Conservation (phyloP, 2,888 invertebrate species). For the Bombyx huttoni region DNA sequence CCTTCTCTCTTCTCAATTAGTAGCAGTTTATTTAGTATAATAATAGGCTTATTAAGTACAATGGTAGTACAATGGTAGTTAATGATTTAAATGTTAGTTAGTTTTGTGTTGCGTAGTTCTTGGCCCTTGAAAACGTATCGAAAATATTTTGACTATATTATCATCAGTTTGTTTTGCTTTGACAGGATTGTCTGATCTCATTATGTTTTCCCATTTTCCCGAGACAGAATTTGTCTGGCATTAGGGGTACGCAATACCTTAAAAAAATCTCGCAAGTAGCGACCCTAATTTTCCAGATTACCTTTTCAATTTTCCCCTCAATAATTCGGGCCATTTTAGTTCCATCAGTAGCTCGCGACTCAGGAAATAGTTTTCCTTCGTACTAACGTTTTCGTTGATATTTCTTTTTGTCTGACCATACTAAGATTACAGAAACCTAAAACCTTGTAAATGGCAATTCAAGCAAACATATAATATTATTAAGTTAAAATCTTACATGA, state of each 20-base stretch:
- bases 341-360: constrained; percentile 9
- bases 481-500: neutral
- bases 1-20: neutral
- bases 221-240: neutral
- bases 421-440: neutral
- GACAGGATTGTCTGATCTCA: too few species aligned
- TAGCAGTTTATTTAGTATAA: neutral
- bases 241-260: neutral
- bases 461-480: neutral
- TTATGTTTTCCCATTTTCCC: neutral
- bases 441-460: neutral
- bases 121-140: too few species aligned
- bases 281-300: constrained; percentile 18
- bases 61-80: too few species aligned
- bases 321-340: constrained; percentile 11
- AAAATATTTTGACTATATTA: too few species aligned
- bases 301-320: constrained; percentile 13
- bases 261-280: constrained; percentile 5
- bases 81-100: too few species aligned
- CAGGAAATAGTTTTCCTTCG: constrained; percentile 15
- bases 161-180: too few species aligned
- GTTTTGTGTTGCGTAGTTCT: too few species aligned
- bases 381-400: constrained; percentile 1
- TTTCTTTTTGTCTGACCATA: neutral
- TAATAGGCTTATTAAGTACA: too few species aligned